Percentiles rank a stretch among this genome's conserved stretches.
Evolutionary conservation across 1,140 invertebrate genomes (phyloP).

Genomic region (Camponotus pennsylvanicus): DNA sequence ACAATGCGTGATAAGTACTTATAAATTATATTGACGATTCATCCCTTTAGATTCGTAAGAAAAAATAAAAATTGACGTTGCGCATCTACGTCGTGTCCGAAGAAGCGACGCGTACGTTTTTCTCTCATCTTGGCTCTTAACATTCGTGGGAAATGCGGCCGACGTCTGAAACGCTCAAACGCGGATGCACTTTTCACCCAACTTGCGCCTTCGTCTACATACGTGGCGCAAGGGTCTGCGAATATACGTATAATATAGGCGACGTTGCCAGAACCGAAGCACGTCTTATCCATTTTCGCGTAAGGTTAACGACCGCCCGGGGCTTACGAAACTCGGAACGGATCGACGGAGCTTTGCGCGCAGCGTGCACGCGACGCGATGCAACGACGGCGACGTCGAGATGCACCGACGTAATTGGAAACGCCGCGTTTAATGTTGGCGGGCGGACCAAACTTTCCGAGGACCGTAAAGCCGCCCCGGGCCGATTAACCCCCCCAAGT

Average conservation of each 20-base stretch:
- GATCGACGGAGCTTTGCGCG: too few species aligned
- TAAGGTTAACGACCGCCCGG: constrained; percentile 74
- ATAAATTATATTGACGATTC: neutral
- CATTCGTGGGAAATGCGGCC: neutral
- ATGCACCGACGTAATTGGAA: constrained; percentile 61
- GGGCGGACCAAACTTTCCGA: constrained; percentile 30
- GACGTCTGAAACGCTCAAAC: neutral
- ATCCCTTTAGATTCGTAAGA: too few species aligned
- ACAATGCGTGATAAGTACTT: neutral
- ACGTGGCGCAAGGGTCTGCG: constrained; percentile 10
- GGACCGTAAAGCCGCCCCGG: constrained; percentile 41
- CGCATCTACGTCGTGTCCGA: too few species aligned
- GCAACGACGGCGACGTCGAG: neutral
- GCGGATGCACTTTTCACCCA: constrained; percentile 15
- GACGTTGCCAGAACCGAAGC: constrained; percentile 69
- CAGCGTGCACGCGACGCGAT: neutral
- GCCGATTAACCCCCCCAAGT: constrained; percentile 21
- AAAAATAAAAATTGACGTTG: too few species aligned
- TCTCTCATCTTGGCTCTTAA: too few species aligned
- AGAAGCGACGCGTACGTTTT: too few species aligned
- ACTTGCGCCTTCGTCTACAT: constrained; percentile 16
- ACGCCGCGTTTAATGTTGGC: constrained; percentile 44
- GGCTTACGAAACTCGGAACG: constrained; percentile 64
- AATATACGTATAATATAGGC: constrained; percentile 1
- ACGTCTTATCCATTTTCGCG: constrained; percentile 77